Percentiles rank a stretch among this genome's conserved stretches.
Conservation (phyloP, 2,797 vertebrate genomes). For the Acrocephalus scirpaceus region DNA sequence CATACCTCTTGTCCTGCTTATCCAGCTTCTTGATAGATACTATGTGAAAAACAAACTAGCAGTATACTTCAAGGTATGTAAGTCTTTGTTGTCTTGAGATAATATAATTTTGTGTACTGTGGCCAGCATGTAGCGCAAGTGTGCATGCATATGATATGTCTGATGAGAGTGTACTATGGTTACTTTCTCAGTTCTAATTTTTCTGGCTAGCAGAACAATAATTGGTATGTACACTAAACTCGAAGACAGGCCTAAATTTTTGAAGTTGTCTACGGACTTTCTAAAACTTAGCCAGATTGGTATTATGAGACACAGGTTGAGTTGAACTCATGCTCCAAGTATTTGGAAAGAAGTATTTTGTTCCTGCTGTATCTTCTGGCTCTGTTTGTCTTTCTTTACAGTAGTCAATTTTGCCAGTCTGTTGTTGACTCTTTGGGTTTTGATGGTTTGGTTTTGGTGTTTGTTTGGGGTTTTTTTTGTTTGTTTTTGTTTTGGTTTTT, state of each 20-base stretch:
- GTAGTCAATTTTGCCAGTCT: neutral
- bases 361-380: neutral
- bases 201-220: neutral
- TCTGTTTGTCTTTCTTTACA: neutral
- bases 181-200: neutral
- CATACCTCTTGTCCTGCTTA: neutral
- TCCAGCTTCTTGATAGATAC: neutral
- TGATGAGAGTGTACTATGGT: neutral
- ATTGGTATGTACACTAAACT: neutral
- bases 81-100: neutral
- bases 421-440: neutral
- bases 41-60: neutral
- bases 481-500: too few relatives aligned
- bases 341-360: neutral
- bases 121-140: neutral
- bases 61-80: neutral
- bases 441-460: neutral
- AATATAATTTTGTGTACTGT: neutral
- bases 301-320: accelerated
- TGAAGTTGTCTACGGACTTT: neutral
- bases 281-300: neutral
- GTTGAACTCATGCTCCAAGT: neutral
- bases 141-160: neutral
- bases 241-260: neutral
- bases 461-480: neutral